These are phyloP conservation scores for Gallinago stenura DNA, from an alignment of 2,797 vertebrate genomes.

Conservation along the genomic window DNA sequence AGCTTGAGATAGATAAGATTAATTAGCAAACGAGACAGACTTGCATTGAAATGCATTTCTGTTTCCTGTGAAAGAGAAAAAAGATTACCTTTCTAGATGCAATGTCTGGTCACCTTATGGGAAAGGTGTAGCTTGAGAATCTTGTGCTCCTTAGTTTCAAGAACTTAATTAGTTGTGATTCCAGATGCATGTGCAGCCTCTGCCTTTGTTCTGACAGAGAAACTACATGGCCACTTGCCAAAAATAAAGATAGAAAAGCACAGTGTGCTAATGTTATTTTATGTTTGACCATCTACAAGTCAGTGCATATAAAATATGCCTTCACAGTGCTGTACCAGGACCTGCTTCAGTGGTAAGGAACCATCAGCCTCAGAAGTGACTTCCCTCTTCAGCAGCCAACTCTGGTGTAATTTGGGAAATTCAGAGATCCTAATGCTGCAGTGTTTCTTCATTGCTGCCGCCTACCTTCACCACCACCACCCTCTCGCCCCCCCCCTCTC, in stretches of 20 bases:
- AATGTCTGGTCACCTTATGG: not conserved
- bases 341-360: not conserved
- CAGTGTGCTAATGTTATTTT: not conserved
- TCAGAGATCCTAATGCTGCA: not conserved
- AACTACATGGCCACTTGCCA: not conserved
- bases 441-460: not conserved
- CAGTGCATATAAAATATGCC: not conserved
- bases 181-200: not conserved
- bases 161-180: not conserved
- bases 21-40: not conserved
- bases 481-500: too few relatives aligned
- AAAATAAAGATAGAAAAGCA: not conserved
- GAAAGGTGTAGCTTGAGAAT: not conserved
- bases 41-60: not conserved
- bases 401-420: not conserved
- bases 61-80: not conserved
- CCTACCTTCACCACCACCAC: not conserved
- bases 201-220: not conserved
- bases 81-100: not conserved
- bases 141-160: not conserved
- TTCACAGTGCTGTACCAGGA: not conserved
- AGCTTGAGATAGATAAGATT: not conserved
- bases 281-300: not conserved
- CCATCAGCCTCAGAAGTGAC: not conserved
- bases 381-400: not conserved